A percentile compares a stretch with the other conserved stretches of the same genome.
phyloP scores from a whole-genome alignment of 2,113 vertebrate species.

The Rhinolophus sinicus region DNA sequence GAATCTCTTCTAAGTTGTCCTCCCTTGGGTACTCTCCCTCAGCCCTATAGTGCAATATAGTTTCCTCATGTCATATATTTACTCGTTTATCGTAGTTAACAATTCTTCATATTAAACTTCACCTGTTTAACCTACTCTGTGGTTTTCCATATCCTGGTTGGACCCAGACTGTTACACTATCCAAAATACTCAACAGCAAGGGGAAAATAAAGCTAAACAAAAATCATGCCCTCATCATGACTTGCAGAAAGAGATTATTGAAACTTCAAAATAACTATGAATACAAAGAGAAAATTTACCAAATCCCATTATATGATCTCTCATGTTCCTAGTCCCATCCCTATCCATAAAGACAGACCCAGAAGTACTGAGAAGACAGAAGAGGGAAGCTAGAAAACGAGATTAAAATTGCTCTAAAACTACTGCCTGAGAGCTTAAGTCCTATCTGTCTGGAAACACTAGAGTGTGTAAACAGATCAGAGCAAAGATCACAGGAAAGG shows the following conservation, averaged over 20 bases:
- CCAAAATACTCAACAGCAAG: slow-evolving; percentile 22
- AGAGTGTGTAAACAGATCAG: background rate
- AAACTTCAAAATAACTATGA: slow-evolving; percentile 16
- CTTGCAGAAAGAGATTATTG: background rate
- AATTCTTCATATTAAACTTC: background rate
- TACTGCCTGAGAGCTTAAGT: background rate
- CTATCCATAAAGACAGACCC: background rate
- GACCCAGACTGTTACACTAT: background rate
- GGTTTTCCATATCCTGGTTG: background rate
- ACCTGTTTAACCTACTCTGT: background rate
- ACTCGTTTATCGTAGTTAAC: background rate
- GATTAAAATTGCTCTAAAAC: slow-evolving; percentile 9
- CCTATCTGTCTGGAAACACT: background rate
- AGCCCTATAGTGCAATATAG: background rate
- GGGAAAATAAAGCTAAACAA: background rate
- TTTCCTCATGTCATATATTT: background rate
- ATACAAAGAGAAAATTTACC: background rate
- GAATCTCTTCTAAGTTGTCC: background rate
- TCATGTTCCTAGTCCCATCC: background rate
- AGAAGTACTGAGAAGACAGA: background rate
- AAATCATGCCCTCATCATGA: background rate
- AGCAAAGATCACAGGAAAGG: background rate
- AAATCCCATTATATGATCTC: background rate
- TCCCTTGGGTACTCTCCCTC: background rate
- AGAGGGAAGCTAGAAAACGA: background rate